These are phyloP conservation scores for Scolopax rusticola DNA, from an alignment of 2,797 vertebrate genomes.

Conservation along the genomic window DNA sequence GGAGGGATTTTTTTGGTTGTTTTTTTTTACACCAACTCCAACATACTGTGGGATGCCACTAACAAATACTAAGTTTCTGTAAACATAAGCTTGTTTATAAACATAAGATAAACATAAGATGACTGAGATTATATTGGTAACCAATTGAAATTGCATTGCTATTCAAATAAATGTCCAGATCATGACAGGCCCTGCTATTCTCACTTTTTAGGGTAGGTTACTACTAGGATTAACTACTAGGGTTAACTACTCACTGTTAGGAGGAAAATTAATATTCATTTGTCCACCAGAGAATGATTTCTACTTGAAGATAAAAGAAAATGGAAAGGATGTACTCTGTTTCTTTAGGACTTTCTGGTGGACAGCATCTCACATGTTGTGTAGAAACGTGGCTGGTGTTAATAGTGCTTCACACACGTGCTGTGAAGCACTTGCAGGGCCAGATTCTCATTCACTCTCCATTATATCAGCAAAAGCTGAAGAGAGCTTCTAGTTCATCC, in stretches of 20 bases:
- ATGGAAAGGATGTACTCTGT: background rate
- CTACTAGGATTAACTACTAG: no score
- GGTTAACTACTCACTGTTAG: background rate
- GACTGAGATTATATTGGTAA: background rate
- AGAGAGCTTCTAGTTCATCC: background rate
- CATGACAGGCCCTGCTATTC: background rate
- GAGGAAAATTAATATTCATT: background rate
- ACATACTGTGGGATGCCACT: background rate
- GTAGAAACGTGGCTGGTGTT: background rate
- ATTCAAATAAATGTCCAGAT: background rate
- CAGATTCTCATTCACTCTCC: background rate
- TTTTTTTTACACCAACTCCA: background rate
- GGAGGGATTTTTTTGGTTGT: accelerated
- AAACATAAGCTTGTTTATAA: background rate
- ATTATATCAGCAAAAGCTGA: background rate
- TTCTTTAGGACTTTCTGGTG: background rate
- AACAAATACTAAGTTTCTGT: background rate
- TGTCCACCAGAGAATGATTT: background rate
- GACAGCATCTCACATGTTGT: background rate
- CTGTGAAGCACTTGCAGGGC: background rate
- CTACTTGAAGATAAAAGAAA: background rate
- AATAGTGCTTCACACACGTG: background rate
- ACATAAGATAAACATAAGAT: background rate
- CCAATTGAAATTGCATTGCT: background rate
- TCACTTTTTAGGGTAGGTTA: background rate